Conservation (phyloP, 2,888 invertebrate species). For the Myopa tessellatipennis region DNA sequence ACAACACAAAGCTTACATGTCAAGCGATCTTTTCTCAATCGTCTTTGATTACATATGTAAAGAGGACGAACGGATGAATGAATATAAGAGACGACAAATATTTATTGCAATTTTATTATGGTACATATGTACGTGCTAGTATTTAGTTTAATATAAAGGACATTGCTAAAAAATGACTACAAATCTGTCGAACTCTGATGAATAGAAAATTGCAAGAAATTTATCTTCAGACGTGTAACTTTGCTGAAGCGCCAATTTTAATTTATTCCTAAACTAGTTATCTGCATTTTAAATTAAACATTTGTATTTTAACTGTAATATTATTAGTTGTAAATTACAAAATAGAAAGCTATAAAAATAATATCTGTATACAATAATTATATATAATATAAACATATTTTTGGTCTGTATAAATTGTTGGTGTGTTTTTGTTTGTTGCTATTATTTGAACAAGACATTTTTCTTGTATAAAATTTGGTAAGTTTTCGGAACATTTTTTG, state of each 20-base stretch:
- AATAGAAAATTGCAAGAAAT: background rate
- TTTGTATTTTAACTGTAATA: constrained; percentile 43
- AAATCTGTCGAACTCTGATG: background rate
- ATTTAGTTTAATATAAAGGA: background rate
- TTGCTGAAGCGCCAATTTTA: constrained; percentile 45
- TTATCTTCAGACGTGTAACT: background rate
- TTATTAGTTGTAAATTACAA: constrained; percentile 49
- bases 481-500: constrained; percentile 38
- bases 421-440: constrained; percentile 17
- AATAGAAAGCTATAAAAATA: constrained; percentile 17
- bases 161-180: background rate
- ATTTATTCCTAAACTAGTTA: constrained; percentile 40
- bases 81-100: constrained; percentile 6
- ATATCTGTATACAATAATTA: background rate
- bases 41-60: background rate
- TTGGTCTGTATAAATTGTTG: constrained; percentile 46
- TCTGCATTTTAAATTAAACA: constrained; percentile 35
- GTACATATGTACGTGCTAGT: background rate
- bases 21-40: background rate
- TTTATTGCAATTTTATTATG: constrained; percentile 15
- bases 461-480: constrained; percentile 45
- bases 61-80: constrained; percentile 12
- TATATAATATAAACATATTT: constrained; percentile 53
- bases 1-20: no score
- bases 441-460: background rate